Evolutionary conservation across 2,888 invertebrate species (phyloP).

Genomic region (Gibbula magus): DNA sequence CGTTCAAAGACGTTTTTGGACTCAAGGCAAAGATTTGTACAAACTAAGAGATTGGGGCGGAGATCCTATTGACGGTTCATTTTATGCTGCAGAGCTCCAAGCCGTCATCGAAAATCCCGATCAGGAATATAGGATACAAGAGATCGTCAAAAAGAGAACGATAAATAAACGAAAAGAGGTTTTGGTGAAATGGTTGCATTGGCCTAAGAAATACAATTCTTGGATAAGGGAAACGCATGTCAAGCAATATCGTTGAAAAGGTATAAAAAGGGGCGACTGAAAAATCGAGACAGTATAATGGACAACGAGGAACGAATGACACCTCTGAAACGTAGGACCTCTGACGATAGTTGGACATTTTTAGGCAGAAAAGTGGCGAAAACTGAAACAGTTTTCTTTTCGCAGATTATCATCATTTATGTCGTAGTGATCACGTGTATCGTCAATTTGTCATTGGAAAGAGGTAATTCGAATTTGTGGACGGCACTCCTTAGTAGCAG

Average conservation of each 20-base stretch:
- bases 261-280: not conserved
- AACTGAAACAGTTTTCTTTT: conserved; percentile 4
- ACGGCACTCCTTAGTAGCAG: not conserved
- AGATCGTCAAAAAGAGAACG: conserved; percentile 32
- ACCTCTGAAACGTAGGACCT: not conserved
- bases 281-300: not conserved
- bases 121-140: conserved; percentile 35
- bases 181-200: conserved; percentile 41
- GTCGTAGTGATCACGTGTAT: conserved; percentile 7
- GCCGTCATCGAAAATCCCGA: conserved; percentile 29
- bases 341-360: not conserved
- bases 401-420: conserved; percentile 11
- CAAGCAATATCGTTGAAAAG: too few relatives aligned
- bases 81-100: conserved; percentile 39
- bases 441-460: not conserved
- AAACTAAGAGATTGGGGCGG: conserved; percentile 30
- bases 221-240: conserved; percentile 35
- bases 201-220: conserved; percentile 41
- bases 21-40: conserved; percentile 36
- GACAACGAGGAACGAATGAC: not conserved
- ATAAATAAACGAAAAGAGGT: conserved; percentile 35
- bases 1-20: conserved; percentile 23
- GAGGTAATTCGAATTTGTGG: conserved; percentile 11
- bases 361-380: not conserved
- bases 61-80: conserved; percentile 33